A percentile compares a stretch with the other conserved stretches of the same genome.
Conservation (phyloP, 2,888 invertebrate species). For the Trichogramma dendrolimi region DNA sequence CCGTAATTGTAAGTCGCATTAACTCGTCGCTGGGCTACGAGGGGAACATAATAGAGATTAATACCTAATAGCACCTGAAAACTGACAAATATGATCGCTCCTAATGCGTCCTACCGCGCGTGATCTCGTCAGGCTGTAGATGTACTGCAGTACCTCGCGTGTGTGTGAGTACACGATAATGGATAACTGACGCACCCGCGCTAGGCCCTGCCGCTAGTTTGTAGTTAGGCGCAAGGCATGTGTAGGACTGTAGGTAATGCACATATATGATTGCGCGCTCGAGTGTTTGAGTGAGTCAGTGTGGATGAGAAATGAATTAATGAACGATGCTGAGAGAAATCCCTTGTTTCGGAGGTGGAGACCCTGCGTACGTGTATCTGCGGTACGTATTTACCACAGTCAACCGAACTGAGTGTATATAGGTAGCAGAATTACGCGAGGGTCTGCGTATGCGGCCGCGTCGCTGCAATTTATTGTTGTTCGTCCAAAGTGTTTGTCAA, state of each 20-base stretch:
- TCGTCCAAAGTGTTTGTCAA: background rate
- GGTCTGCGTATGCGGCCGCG: background rate
- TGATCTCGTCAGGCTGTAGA: background rate
- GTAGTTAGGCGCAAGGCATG: too few relatives aligned
- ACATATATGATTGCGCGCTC: background rate
- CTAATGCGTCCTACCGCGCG: conserved; percentile 32
- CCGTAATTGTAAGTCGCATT: conserved; percentile 15
- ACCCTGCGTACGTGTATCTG: background rate
- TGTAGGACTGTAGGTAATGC: too few relatives aligned
- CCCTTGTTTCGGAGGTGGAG: conserved; percentile 16
- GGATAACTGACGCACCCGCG: conserved; percentile 7
- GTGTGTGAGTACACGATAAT: conserved; percentile 7
- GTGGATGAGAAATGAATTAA: conserved; percentile 22
- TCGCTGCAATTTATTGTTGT: background rate
- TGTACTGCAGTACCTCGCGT: too few relatives aligned
- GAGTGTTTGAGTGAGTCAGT: conserved; percentile 4
- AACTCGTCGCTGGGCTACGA: conserved; percentile 3
- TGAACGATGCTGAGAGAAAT: conserved; percentile 25
- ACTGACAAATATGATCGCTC: conserved; percentile 38
- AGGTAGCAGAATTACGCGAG: background rate
- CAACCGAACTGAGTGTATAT: too few relatives aligned
- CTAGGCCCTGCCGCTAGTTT: too few relatives aligned
- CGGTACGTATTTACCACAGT: background rate
- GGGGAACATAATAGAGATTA: conserved; percentile 33
- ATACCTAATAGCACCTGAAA: conserved; percentile 38